A percentile compares a stretch with the other conserved stretches of the same genome.
Conservation (phyloP, 1,140 invertebrate species). For the Cyclargus thomasi region DNA sequence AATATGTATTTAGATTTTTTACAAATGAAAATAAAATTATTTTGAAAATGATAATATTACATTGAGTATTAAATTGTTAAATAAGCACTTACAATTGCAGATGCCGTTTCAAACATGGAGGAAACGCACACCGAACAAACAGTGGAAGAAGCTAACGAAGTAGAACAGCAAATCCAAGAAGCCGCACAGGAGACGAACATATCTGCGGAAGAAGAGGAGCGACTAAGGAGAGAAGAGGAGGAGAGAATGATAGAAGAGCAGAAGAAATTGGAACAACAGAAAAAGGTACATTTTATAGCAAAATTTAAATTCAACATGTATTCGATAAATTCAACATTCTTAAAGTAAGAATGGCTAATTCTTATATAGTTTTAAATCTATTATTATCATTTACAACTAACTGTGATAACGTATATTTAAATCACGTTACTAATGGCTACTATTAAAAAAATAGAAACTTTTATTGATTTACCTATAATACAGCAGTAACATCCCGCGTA, state of each 20-base stretch:
- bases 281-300: slow-evolving; percentile 17
- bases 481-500: not conserved
- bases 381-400: too few species aligned
- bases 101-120: not conserved
- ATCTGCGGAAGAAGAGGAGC: slow-evolving; percentile 19
- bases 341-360: too few species aligned
- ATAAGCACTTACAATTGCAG: not conserved
- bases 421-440: too few species aligned
- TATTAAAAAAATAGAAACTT: too few species aligned
- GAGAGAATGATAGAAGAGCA: slow-evolving; percentile 27
- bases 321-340: not conserved
- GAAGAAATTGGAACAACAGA: slow-evolving; percentile 16
- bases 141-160: slow-evolving; percentile 16
- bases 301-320: not conserved
- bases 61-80: too few species aligned
- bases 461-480: not conserved
- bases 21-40: too few species aligned
- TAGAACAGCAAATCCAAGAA: slow-evolving; percentile 19
- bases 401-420: too few species aligned
- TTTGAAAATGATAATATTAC: too few species aligned
- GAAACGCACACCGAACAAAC: slow-evolving; percentile 4
- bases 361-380: too few species aligned
- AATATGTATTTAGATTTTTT: too few species aligned
- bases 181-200: slow-evolving; percentile 18
- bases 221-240: slow-evolving; percentile 21